Evolutionary conservation across 2,888 invertebrate species (phyloP).

Genomic region (Melangyna quadrimaculata): DNA sequence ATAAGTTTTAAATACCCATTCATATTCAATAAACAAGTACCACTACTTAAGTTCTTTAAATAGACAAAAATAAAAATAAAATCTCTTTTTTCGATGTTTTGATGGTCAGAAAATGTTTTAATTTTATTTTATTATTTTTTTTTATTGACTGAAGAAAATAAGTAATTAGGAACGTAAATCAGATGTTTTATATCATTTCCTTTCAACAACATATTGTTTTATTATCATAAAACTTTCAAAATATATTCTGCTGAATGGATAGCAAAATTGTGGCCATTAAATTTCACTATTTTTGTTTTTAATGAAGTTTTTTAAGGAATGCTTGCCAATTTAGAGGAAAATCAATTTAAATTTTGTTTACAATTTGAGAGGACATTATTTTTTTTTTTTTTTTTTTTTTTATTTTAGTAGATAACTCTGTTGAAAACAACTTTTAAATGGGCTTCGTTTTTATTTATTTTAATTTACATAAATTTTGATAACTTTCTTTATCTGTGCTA

Average conservation of each 20-base stretch:
- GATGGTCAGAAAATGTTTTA: background rate
- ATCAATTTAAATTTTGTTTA: background rate
- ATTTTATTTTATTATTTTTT: background rate
- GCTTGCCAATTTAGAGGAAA: background rate
- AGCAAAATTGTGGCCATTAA: conserved; percentile 1
- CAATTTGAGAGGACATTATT: background rate
- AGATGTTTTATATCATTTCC: conserved; percentile 25
- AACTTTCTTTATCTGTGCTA: background rate
- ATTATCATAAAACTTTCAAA: background rate
- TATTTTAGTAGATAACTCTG: background rate
- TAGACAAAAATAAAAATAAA: background rate
- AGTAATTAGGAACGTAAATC: conserved; percentile 3
- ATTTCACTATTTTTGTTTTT: background rate
- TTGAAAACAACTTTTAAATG: background rate
- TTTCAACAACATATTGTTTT: conserved; percentile 42
- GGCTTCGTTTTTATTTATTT: background rate
- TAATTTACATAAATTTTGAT: background rate
- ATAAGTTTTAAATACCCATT: conserved; percentile 3
- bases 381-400: too few relatives aligned
- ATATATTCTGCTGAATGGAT: background rate
- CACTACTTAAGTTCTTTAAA: background rate
- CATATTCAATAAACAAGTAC: conserved; percentile 2
- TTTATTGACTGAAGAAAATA: background rate
- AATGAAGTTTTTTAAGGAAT: background rate
- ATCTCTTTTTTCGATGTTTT: background rate